Conservation (phyloP, 1,140 invertebrate species). For the Heliothis virescens region DNA sequence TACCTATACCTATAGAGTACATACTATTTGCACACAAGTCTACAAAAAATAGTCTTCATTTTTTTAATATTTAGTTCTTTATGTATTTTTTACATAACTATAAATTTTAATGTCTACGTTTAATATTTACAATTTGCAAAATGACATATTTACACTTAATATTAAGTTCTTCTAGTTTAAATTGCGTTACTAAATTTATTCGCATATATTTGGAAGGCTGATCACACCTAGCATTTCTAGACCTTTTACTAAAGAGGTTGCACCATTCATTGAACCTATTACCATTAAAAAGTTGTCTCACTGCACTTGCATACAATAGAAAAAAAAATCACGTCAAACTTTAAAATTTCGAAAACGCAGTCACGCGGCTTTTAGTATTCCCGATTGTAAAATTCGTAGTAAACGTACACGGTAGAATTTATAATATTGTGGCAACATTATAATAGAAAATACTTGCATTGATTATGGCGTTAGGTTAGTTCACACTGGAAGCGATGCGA, state of each 20-base stretch:
- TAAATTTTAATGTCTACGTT: no score
- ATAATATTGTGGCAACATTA: slow-evolving; percentile 54
- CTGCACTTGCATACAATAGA: slow-evolving; percentile 44
- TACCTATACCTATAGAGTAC: no score
- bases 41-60: no score
- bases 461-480: slow-evolving; percentile 37
- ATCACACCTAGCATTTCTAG: background rate
- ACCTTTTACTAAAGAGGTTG: background rate
- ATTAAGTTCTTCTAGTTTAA: no score
- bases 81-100: no score
- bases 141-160: no score
- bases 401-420: slow-evolving; percentile 54
- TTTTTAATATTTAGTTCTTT: no score
- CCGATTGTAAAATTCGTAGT: slow-evolving; percentile 57
- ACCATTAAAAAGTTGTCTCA: background rate
- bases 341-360: slow-evolving; percentile 65
- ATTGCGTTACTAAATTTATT: no score
- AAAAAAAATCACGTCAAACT: slow-evolving; percentile 52
- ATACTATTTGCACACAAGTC: no score
- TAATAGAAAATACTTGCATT: slow-evolving; percentile 56
- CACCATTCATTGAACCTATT: background rate
- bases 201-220: no score
- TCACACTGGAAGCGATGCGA: slow-evolving; percentile 35
- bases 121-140: no score
- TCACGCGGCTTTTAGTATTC: slow-evolving; percentile 61